Base-by-base conservation (phyloP, 2,113 vertebrate genomes). In the Delphinus delphis region DNA sequence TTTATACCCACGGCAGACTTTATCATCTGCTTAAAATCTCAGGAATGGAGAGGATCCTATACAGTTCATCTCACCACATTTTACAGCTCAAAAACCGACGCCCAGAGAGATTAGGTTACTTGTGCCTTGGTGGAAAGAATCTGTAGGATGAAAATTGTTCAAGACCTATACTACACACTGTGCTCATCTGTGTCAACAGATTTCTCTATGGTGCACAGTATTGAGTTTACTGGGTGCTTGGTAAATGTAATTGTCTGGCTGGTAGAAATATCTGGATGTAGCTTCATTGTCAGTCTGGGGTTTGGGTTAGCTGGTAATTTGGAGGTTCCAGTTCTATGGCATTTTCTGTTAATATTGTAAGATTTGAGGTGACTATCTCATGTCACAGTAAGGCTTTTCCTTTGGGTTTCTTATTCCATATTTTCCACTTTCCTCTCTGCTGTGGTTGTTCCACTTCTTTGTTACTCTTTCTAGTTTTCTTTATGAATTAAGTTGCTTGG, bases 21-120 rank as follows among this genome's bases (percentile, higher is more conserved):
- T 97, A 15, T 93, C 36, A 55, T 81, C 62, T 38, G 14, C 36
- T 5, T 77, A 91, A 79, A 74, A 50, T 90, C 89, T 94, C 38
- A 41, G 81, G 85, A 88, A 58, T 70, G 33, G n/a, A 88, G 76
- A 28, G 58, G 31, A 81, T 77, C 36, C 44, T 95, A 4, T 77
- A 83, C 77, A 83, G 41, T 80, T 96, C 5, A 58, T 95, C 41
- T 65, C 33, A 38, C 65, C 41, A 83, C 33, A 41, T 83, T 93
- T 91, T 90, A 79, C 65, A 88, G n/a, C 31, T 85, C 86, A 60
- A 88, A 95, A 96, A 73, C n/a, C 92, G 70, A 97, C 71, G 47
- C 80, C 20, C 26, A 36, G 58, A 89, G 91, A 96, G 58, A 25
- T 93, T 86, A 91, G 15, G 25, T 79, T 58, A 63, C 62, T 88